Evolutionary conservation across 2,888 invertebrate genomes (phyloP), one percentile per base, ranked within the genome.

Genomic region (Adelognathus sp.): DNA sequence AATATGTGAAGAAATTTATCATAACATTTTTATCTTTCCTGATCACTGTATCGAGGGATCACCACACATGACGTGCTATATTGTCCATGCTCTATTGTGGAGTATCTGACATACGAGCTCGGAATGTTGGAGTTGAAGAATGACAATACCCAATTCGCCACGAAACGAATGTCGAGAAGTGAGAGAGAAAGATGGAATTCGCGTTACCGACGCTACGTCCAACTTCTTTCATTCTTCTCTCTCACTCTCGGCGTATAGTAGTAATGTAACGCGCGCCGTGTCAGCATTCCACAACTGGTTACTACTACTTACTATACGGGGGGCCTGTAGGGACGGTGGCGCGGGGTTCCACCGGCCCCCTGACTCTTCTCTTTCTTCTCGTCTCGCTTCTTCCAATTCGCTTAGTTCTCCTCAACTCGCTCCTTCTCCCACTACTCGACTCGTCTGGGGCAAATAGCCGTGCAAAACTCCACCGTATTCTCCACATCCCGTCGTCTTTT

Each of bases 221-320:
- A 54, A 61, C 66, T 60, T 72, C 72, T 67, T 77, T 46, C 14
- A 41, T 24, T 66, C 72, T 54, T 70, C 63, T 44, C 50, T 56
- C 54, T 70, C 63, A 54, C 50, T 56, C 24, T 33, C 41, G 46
- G 50, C 27, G 16, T 46, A 33, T 24, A 50, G 71, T 36, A 18
- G 33, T 58, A 33, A 58, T 70, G 46, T 58, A 70, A 70, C 69
- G 29, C 39, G 52, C 31, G 67, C 69, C 67, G 61, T 69, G 76
- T 71, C 72, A 72, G 77, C 83, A 84, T 84, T 83, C 83, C 84
- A 82, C 84, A 81, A 83, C 84, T 84, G 83, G 83, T 83, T 83
- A 83, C 83, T 83, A 82, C 83, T 75, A 77, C 80, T 76, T 50
- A 63, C 76, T 76, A n/a, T n/a, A 73, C 52, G 50, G 54, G 39